A percentile compares a stretch with the other conserved stretches of the same genome.
Conservation (phyloP, 2,888 invertebrate genomes). For the Pasiphila rectangulata region DNA sequence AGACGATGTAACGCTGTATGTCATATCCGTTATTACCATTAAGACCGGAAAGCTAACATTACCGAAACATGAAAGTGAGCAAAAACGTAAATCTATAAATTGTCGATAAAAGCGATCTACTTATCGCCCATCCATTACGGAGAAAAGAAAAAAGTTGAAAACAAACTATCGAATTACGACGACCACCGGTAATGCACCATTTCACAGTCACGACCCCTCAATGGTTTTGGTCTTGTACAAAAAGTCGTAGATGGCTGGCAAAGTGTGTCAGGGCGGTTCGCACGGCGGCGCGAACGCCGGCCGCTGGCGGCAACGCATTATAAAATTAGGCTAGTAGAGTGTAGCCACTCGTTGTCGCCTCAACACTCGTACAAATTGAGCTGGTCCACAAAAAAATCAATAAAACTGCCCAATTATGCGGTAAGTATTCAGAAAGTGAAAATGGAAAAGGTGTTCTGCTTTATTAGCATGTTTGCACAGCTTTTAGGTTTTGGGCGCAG, state of each 20-base stretch:
- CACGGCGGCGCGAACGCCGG: slow-evolving; percentile 47
- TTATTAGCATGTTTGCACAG: slow-evolving; percentile 5
- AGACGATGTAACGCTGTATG: too few species aligned
- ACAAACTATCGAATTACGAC: slow-evolving; percentile 56
- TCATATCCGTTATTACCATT: too few species aligned
- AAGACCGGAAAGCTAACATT: slow-evolving; percentile 30
- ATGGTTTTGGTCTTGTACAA: slow-evolving; percentile 66
- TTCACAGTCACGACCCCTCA: slow-evolving; percentile 76
- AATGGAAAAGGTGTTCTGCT: slow-evolving; percentile 7
- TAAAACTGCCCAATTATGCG: slow-evolving; percentile 29
- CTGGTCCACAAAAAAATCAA: slow-evolving; percentile 43
- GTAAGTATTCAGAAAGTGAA: slow-evolving; percentile 23
- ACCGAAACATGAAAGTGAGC: slow-evolving; percentile 44
- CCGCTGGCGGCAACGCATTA: slow-evolving; percentile 45
- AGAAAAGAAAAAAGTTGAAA: slow-evolving; percentile 48
- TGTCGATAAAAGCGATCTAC: slow-evolving; percentile 31
- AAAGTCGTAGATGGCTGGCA: slow-evolving; percentile 49
- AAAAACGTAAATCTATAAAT: slow-evolving; percentile 15
- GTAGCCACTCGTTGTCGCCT: slow-evolving; percentile 39
- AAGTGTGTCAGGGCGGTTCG: slow-evolving; percentile 73
- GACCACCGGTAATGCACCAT: slow-evolving; percentile 63
- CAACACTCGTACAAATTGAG: slow-evolving; percentile 59
- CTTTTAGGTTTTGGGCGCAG: not conserved
- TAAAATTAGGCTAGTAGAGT: slow-evolving; percentile 62
- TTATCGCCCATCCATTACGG: slow-evolving; percentile 56